These are phyloP conservation scores for Poecilia gillii DNA, from an alignment of 2,797 vertebrate species.

Conservation along the genomic window DNA sequence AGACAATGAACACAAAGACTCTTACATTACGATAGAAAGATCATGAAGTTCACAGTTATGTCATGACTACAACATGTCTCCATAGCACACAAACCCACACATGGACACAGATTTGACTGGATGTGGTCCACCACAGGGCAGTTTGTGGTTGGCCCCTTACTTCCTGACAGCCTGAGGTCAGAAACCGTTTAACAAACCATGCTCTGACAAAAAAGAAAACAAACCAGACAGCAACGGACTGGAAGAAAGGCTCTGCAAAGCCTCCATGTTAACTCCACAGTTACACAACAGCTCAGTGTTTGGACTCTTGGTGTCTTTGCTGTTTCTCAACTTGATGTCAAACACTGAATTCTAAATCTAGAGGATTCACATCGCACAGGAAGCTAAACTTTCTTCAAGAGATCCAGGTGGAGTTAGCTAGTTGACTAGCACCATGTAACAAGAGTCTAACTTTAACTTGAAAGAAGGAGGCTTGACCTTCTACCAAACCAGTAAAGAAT, in stretches of 20 bases:
- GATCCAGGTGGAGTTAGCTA: not conserved
- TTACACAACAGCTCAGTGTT: conserved; percentile 16
- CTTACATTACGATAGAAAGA: not conserved
- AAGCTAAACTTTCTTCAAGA: not conserved
- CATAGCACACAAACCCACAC: not conserved
- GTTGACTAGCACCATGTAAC: not conserved
- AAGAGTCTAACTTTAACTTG: not conserved
- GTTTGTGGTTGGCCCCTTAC: conserved; percentile 58
- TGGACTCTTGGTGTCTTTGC: not conserved
- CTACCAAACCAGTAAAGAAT: not conserved
- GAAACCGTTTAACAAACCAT: conserved; percentile 17
- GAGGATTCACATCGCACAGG: too few species aligned
- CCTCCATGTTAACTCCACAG: conserved; percentile 20
- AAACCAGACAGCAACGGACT: conserved; percentile 56
- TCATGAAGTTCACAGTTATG: conserved; percentile 2
- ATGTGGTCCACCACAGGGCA: conserved; percentile 23
- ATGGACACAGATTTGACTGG: conserved; percentile 24
- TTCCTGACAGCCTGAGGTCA: conserved; percentile 52
- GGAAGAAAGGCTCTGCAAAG: conserved; percentile 38
- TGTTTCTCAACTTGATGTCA: not conserved
- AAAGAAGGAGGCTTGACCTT: not conserved
- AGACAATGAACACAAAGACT: not conserved
- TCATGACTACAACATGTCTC: not conserved
- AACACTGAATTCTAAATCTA: not conserved
- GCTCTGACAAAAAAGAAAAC: conserved; percentile 51